phyloP scores from a whole-genome alignment of 1,140 invertebrate genomes.

The Eupristina koningsbergeri region DNA sequence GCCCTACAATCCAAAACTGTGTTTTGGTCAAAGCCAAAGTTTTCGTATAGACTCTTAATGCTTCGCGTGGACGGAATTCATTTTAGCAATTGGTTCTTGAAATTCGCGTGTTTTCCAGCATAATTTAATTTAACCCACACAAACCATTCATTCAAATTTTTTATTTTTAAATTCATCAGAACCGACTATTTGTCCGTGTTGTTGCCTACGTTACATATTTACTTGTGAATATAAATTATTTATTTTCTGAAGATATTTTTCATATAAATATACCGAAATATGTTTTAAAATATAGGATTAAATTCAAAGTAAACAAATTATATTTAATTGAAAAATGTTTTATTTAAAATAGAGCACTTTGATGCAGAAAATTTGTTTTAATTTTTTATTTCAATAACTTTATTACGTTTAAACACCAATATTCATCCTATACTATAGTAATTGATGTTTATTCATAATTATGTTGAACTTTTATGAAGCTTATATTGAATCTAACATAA shows the following conservation, averaged over 20 bases:
- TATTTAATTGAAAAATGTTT: no score
- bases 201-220: no score
- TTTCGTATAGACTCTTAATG: conserved; percentile 45
- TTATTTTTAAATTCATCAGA: no score
- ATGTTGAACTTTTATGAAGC: background rate
- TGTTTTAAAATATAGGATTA: no score
- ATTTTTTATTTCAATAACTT: background rate
- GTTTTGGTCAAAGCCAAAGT: conserved; percentile 44
- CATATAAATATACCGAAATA: no score
- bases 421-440: background rate
- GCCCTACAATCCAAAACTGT: background rate
- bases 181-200: no score
- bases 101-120: background rate
- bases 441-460: conserved; percentile 14
- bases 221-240: no score
- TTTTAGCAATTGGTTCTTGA: conserved; percentile 37
- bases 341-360: no score
- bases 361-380: background rate
- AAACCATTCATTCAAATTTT: background rate
- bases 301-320: no score
- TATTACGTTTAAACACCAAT: background rate
- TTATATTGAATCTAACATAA: background rate
- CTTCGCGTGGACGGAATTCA: conserved; percentile 13
- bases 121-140: background rate
- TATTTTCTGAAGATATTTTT: no score